Evolutionary conservation across 1,140 invertebrate genomes (phyloP), one percentile per base, ranked within the genome.

Genomic region (Triops cancriformis): DNA sequence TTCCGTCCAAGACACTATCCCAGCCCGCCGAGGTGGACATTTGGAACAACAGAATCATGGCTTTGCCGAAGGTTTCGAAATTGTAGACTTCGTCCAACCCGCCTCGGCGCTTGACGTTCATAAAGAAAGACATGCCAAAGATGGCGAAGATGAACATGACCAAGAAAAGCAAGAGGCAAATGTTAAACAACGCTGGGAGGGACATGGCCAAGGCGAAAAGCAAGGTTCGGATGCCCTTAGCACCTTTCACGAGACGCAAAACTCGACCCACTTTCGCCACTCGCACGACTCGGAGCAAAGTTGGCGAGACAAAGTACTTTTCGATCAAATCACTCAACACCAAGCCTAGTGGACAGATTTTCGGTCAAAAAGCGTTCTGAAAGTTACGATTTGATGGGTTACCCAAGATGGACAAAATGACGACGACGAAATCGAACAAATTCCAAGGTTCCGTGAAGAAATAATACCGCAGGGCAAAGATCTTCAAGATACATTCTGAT

Each of bases 381-480:
- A 74, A 23, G 18, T 45, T 64, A 64, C 11, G 51, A 14, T 23
- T 64, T 64, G 9, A 6, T 28, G 42, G 18, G 88, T 88, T 89
- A 95, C 94, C 93, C 87, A 96, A 90, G 88, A 99, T 96, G 85
- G 97, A 98, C 86, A 98, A 91, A 88, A 97, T 96, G 83, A 99
- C 97, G 85, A 99, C 96, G 83, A 98, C 93, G 88, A 98, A 97
- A 90, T 99, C 97, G 89, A 99, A 99, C 82, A 98, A 89, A 89
- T 99, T 99, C 97, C 97, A 99, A 78, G 97, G 96, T 87, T 98
- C 95, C 86, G 95, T 96, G 89, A 99, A 98, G 88, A 98, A 99
- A 88, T 98, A 93, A 88, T 94, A 96, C 83, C 97, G 90, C 82
- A 98, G 90, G 79, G 95, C 96, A 86, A 98, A 95, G 83, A 98